Base-by-base conservation (phyloP, 2,888 invertebrate species). In the Alloplasta piceator region DNA sequence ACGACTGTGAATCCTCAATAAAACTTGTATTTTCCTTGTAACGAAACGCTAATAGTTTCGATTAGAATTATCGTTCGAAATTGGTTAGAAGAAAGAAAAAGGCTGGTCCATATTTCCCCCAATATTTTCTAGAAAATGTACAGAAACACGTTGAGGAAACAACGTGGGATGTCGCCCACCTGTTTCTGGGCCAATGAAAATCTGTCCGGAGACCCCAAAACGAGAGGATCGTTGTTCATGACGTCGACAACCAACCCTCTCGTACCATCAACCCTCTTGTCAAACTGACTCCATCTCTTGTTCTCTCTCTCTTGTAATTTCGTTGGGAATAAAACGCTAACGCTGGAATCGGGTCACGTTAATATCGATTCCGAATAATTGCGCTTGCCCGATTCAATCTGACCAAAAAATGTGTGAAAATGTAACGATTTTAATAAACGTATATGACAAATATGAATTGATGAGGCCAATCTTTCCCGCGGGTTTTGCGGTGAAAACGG, bases 311-410 rank as follows among this genome's bases (percentile, higher is more conserved):
- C 26, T 26, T 26, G 26, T 26, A 6, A 10, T 63, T 70, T 64
- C 26, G 39, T 48, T 71, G n/a, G n/a, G 46, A 70, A 55, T 48
- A 70, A 76, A 63, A 70, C 14, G 14, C 55, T 12, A 36, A 26
- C 26, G 26, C 26, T 26, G 64, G 26, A 71, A 70, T 71, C 64
- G 48, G 63, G 77, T 77, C 66, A 71, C 64, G 58, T 70, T 68
- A n/a, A 12, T 64, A 71, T 71, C 70, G 77, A 71, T 77, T 66
- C 46, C 63, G 50, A 50, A 66, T 77, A 71, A 71, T 77, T 64
- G 48, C 70, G 48, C 26, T 64, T 50, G 58, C 39, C 39, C 58
- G 50, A 66, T 48, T 26, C 39, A 48, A 1, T 46, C 68, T 12
- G 46, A 12, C 3, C 39, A 50, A 52, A 39, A 41, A 10, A 5